These are phyloP conservation scores for Leuctra nigra DNA, from an alignment of 2,888 invertebrate species.

Conservation along the genomic window DNA sequence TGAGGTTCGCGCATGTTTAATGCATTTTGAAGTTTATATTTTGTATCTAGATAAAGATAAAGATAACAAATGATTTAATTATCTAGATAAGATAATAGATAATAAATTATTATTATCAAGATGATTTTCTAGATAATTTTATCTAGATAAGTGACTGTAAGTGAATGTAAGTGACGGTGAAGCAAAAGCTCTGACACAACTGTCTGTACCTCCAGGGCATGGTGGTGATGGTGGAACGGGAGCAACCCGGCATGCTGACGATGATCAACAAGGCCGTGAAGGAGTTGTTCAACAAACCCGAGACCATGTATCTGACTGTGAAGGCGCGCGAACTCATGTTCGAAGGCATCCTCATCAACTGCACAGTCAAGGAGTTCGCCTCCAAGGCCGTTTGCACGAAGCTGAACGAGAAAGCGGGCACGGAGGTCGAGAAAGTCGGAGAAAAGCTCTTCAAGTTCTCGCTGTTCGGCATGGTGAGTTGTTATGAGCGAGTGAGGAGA, in stretches of 20 bases:
- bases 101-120: no score
- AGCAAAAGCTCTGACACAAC: not conserved
- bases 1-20: no score
- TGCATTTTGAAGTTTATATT: no score
- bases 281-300: constrained; percentile 59
- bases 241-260: constrained; percentile 56
- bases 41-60: no score
- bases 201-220: constrained; percentile 42
- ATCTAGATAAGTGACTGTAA: no score
- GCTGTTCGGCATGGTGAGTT: constrained; percentile 61
- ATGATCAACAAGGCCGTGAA: constrained; percentile 62
- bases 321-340: constrained; percentile 68
- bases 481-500: no score
- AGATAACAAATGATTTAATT: no score
- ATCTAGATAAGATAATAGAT: no score
- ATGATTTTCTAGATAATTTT: no score
- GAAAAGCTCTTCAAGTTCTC: constrained; percentile 64
- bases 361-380: constrained; percentile 66
- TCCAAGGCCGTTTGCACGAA: constrained; percentile 66
- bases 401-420: constrained; percentile 55
- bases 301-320: constrained; percentile 53
- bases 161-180: no score
- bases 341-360: constrained; percentile 63
- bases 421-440: constrained; percentile 49
- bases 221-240: constrained; percentile 49